Percentiles rank a stretch among this genome's conserved stretches.
Evolutionary conservation across 35 echinoderm and acorn worm species (phyloP).

Genomic region (Apostichopus japonicus): DNA sequence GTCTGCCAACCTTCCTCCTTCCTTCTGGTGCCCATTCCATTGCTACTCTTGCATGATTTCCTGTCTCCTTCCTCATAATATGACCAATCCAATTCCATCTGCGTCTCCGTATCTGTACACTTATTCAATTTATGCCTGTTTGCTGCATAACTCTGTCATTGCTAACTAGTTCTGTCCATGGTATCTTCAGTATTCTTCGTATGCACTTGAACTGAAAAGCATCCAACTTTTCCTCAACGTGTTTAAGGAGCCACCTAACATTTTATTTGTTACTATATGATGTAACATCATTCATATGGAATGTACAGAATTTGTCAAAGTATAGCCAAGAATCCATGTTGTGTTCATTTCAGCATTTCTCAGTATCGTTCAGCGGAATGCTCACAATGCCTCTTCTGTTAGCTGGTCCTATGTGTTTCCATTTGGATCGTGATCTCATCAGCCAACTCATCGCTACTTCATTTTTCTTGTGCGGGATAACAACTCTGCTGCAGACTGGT

Average conservation of each 20-base stretch:
- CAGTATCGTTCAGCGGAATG: constrained; percentile 36
- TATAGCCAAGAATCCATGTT: neutral
- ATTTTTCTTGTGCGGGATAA: constrained; percentile 35
- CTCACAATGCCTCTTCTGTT: constrained; percentile 25
- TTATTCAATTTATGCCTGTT: too few species aligned
- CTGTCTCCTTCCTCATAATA: too few species aligned
- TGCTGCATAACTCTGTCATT: too few species aligned
- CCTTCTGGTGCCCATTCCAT: too few species aligned
- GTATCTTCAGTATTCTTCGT: too few species aligned
- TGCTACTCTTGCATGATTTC: too few species aligned
- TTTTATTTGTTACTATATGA: neutral
- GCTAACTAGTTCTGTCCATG: too few species aligned
- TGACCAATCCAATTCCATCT: too few species aligned
- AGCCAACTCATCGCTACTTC: constrained; percentile 34
- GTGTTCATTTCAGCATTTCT: constrained; percentile 37
- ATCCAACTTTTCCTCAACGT: too few species aligned
- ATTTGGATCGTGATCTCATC: neutral
- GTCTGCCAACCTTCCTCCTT: too few species aligned
- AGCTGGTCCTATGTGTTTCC: neutral
- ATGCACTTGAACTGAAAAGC: too few species aligned
- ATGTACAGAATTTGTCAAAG: neutral
- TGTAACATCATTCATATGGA: neutral
- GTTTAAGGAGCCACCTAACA: neutral
- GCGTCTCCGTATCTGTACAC: too few species aligned
- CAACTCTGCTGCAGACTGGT: constrained; percentile 37